Conservation (phyloP, 2,113 vertebrate species). For the Pristiophorus japonicus region DNA sequence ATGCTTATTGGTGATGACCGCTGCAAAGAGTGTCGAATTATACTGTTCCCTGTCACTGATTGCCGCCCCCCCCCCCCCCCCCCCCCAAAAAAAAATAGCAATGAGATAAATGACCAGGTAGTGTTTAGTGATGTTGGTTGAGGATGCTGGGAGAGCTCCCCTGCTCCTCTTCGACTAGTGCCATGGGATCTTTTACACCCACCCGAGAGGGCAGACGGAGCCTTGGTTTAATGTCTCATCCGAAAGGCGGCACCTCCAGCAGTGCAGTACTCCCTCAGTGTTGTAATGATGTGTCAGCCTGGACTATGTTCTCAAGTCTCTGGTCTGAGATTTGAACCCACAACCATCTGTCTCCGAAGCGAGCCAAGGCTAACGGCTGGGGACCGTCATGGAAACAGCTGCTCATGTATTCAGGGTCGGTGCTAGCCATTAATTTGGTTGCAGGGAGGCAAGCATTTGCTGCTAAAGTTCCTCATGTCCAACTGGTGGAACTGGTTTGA, state of each 20-base stretch:
- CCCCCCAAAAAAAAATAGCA: too few relatives aligned
- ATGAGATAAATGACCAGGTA: neutral
- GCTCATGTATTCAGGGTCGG: neutral
- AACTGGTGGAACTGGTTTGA: neutral
- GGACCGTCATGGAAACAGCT: neutral
- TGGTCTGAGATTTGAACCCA: neutral
- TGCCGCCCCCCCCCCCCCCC: too few relatives aligned
- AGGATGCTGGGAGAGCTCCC: neutral
- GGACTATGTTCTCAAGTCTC: neutral
- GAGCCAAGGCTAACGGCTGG: neutral
- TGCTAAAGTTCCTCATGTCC: neutral
- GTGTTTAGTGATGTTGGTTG: neutral
- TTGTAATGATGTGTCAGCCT: too few relatives aligned
- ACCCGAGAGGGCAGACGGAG: neutral
- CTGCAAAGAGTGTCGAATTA: neutral
- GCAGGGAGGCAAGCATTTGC: neutral
- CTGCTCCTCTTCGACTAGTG: neutral
- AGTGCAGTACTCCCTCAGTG: too few relatives aligned
- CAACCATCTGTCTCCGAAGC: neutral
- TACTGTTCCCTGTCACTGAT: neutral
- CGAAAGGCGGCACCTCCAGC: neutral
- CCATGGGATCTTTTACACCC: neutral
- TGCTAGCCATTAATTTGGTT: neutral
- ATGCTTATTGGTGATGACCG: neutral
- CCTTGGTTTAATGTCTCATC: neutral